Evolutionary conservation across 2,888 invertebrate genomes (phyloP), one percentile per base, ranked within the genome.

Genomic region (Brachycybe producta): DNA sequence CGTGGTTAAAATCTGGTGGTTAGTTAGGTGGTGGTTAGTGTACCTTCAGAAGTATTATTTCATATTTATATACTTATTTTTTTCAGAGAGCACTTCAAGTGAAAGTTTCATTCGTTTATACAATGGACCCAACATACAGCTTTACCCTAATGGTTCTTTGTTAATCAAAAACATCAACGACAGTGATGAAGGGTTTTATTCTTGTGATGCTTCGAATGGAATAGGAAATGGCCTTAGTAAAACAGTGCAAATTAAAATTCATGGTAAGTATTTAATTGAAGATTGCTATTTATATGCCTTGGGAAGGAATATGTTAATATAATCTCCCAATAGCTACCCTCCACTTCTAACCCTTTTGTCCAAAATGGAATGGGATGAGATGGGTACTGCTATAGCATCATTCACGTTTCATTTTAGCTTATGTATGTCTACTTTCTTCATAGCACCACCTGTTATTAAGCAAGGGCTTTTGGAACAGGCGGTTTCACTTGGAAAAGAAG

Each of bases 151-250:
- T 51, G 51, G 51, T 1, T 51, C 51, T 1, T 24, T 51, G 7
- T n/a, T 46, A 8, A 35, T 51, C 2, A 3, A 15, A 1, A 38
- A 51, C 11, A 21, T 44, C 5, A 30, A 24, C 28, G 11, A 26
- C 13, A n/a, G 7, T 4, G 44, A 51, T 23, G 30, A 35, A 71
- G 92, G 92, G 21, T 88, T 88, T 65, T 94, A 92, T 67, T 73
- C 94, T 38, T 95, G 95, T 66, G 91, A 94, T 71, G 91, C 92
- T 52, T 87, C 87, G 42, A 95, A 95, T 69, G 88, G 91, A 60
- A 91, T 95, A 61, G 92, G 92, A 54, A 85, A 90, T 54, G 92
- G 90, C 62, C 73, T 94, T 28, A 94, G 92, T 48, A 92, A 92
- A 58, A 90, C 94, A 21, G 86, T 92, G 60, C 77, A 85, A 60